Conservation (phyloP, 2,797 vertebrate genomes). For the Sparidentex hasta region DNA sequence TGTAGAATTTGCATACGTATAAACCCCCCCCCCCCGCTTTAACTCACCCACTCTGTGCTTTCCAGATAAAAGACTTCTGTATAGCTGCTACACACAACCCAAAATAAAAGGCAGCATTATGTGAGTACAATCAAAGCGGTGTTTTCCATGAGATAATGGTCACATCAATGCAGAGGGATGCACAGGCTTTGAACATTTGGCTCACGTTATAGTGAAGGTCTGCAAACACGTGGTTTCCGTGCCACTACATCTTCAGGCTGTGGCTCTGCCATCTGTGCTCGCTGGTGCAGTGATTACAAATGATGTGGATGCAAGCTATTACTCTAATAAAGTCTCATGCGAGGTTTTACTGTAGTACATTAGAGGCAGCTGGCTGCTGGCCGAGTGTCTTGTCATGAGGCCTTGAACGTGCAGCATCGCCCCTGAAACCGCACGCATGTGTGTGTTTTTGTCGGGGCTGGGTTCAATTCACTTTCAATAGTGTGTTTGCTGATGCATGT, state of each 20-base stretch:
- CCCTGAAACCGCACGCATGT: slow-evolving; percentile 31
- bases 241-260: slow-evolving; percentile 40
- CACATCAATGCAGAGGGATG: not conserved
- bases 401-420: slow-evolving; percentile 52
- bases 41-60: not conserved
- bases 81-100: not conserved
- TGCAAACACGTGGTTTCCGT: slow-evolving; percentile 26
- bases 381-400: slow-evolving; percentile 59
- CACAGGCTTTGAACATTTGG: slow-evolving; percentile 28
- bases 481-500: slow-evolving; percentile 80
- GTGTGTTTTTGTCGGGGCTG: slow-evolving; percentile 57
- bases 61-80: slow-evolving; percentile 21
- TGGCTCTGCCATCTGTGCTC: slow-evolving; percentile 48
- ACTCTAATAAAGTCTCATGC: slow-evolving; percentile 58
- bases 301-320: slow-evolving; percentile 56
- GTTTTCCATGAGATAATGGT: slow-evolving; percentile 11
- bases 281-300: slow-evolving; percentile 57
- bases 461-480: slow-evolving; percentile 68
- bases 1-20: slow-evolving; percentile 18
- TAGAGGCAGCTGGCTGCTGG: slow-evolving; percentile 59
- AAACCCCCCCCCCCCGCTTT: not conserved
- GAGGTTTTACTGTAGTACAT: slow-evolving; percentile 62
- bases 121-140: not conserved
- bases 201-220: slow-evolving; percentile 15
- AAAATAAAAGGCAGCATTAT: slow-evolving; percentile 3